Base-by-base conservation (phyloP, 2,888 invertebrate genomes). In the Cremastinae sp. region DNA sequence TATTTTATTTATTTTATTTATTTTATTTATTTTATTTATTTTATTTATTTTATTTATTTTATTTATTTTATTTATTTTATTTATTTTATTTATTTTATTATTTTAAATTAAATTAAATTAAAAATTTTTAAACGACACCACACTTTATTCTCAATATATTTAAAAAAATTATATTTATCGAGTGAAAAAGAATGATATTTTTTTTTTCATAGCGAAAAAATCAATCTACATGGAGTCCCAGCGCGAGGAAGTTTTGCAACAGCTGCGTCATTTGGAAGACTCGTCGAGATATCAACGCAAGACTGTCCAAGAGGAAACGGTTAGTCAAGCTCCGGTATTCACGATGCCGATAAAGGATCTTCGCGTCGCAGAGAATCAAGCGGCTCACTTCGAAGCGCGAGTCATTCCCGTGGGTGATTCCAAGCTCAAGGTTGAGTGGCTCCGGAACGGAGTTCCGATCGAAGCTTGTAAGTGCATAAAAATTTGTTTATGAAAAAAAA, bases 361-460 rank as follows among this genome's bases (percentile, higher is more conserved):
- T 10, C 92, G 93, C 79, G 95, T 96, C 3, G 95, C 96, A 74
- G 98, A 98, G 91, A 97, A 96, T 87, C 96, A 96, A 91, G 96
- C 97, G 1, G 97, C 95, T 72, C 97, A 98, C 90, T 97, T 98
- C 88, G 98, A 98, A 90, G 97, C 97, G 14, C 93, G 97, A 22
- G 92, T 98, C 1, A 97, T 98, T 86, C 98, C 98, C 8, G 97
- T 98, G 1, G 98, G 97, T 66, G 98, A 98, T 90, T 93, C 97
- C 0, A 95, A 95, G 80, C 92, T 98, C n/a, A 95, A 94, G 87
- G 96, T 98, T 2, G 96, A 97, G 91, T 98, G 98, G 98, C 91
- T 96, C 75, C 94, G 96, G 74, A 97, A 98, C 89, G 97, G 97
- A 66, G 95, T 97, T 71, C 94, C 97, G 28, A 95, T 98, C 83